Conservation (phyloP, 2,888 invertebrate genomes). For the Tortricodes alternella region DNA sequence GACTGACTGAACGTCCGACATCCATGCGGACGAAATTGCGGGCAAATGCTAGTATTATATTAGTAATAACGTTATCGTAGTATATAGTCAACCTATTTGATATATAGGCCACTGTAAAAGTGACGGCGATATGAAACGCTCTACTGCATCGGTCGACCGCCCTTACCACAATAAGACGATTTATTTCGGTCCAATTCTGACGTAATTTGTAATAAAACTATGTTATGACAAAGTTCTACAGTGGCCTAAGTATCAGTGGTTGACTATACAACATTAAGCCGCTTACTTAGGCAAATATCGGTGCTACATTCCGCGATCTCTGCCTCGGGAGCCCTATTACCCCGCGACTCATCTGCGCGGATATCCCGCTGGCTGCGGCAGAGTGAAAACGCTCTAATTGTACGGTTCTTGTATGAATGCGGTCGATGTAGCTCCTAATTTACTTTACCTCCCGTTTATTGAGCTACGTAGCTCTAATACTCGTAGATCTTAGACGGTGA, state of each 20-base stretch:
- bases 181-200: no score
- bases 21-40: no score
- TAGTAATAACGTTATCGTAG: no score
- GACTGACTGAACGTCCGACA: no score
- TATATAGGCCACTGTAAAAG: no score
- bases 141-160: no score
- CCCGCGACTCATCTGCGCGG: constrained; percentile 29
- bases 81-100: no score
- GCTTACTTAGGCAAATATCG: constrained; percentile 18
- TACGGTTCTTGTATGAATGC: constrained; percentile 29
- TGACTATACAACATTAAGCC: background rate
- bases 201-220: background rate
- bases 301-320: constrained; percentile 17
- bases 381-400: constrained; percentile 32
- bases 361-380: constrained; percentile 26
- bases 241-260: background rate
- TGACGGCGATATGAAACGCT: no score
- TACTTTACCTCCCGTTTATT: constrained; percentile 24
- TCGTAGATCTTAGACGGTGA: constrained; percentile 2
- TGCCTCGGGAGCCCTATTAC: constrained; percentile 30
- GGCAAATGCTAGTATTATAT: no score
- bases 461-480: constrained; percentile 23
- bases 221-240: background rate
- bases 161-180: no score
- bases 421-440: constrained; percentile 27